Evolutionary conservation across 23 tunicate species (phyloP), one percentile per base, ranked within the genome.

Genomic region (Styela plicata): DNA sequence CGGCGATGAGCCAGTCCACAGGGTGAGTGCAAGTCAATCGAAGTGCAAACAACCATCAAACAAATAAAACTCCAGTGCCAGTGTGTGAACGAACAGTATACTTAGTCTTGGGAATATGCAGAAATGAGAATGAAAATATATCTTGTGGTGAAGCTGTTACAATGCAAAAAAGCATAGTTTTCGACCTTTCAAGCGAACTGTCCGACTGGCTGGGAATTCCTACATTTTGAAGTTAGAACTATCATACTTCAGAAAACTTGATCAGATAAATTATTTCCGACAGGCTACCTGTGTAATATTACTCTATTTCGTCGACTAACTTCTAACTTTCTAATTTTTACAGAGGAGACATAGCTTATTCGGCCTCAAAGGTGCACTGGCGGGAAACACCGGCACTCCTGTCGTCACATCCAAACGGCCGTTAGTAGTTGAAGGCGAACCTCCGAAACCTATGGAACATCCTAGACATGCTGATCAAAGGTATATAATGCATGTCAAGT

Each of bases 261-360:
- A n/a, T n/a, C n/a, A n/a, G n/a, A n/a, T n/a, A n/a, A n/a, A n/a
- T n/a, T n/a, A n/a, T n/a, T n/a, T n/a, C n/a, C n/a, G n/a, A n/a
- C n/a, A n/a, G n/a, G n/a, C n/a, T n/a, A n/a, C n/a, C n/a, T n/a
- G 65, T 62, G 65, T 62, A 23, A 62, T 23, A 62, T 62, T 22
- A 62, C 65, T 21, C n/a, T 21, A 23, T 23, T 22, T 62, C n/a
- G 65, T 62, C n/a, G 1, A 44, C 57, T 44, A 44, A 44, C 37
- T 3, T 30, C 44, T 0, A 0, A 79, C 36, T 13, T 34, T 80
- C 3, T 70, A 30, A 26, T 22, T 34, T 20, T 69, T 66, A 25
- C 80, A 90, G 89, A 69, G 95, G 26, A 85, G 95, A 2, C 95
- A 90, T 34, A 90, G 89, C 74, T 74, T 90, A 31, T 90, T 90